Percentiles rank a stretch among this genome's conserved stretches.
Evolutionary conservation across 2,113 vertebrate species (phyloP).

Genomic region (Turnix velox): DNA sequence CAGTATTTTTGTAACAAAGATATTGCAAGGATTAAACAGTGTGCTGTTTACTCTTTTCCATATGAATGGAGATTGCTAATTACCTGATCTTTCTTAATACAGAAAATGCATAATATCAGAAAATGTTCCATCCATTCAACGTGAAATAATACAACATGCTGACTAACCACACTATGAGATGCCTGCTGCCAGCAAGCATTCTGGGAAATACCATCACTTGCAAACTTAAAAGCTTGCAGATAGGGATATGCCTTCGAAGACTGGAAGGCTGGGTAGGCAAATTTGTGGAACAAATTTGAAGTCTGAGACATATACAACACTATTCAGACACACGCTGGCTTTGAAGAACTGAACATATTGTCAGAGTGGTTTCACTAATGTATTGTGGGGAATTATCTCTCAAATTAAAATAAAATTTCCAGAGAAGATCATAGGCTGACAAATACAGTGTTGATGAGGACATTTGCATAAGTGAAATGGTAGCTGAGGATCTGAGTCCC

Average conservation of each 20-base stretch:
- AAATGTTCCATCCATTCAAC: neutral
- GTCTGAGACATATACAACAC: neutral
- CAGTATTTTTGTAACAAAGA: neutral
- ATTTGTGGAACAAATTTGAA: neutral
- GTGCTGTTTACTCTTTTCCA: neutral
- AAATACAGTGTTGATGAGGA: neutral
- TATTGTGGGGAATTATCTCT: neutral
- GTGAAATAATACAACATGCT: neutral
- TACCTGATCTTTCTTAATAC: neutral
- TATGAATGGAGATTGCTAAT: neutral
- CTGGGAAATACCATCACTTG: neutral
- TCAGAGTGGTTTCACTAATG: neutral
- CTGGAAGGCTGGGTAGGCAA: neutral
- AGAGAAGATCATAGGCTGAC: neutral
- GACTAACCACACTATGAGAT: neutral
- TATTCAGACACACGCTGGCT: neutral
- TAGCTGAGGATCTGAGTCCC: neutral
- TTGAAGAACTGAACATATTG: neutral
- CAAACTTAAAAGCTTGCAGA: neutral
- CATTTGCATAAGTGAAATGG: neutral
- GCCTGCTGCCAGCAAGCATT: neutral
- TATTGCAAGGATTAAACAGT: neutral
- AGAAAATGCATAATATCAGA: neutral
- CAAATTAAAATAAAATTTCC: neutral
- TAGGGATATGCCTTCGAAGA: neutral